phyloP scores from a whole-genome alignment of 2,888 invertebrate genomes.

The Eupelmus urozonus region DNA sequence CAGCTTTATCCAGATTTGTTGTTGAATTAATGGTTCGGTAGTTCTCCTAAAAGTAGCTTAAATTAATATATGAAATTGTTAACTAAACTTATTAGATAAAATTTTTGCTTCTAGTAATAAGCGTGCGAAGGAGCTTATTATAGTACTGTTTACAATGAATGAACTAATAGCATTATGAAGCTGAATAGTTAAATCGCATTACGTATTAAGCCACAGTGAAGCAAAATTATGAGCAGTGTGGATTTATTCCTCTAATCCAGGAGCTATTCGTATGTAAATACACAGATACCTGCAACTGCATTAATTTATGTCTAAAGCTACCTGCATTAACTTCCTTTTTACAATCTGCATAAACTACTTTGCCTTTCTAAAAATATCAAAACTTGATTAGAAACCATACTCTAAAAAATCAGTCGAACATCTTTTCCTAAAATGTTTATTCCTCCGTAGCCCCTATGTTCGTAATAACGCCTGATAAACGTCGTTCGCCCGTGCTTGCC shows the following conservation, averaged over 20 bases:
- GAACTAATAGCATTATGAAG: conserved; percentile 36
- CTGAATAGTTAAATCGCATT: conserved; percentile 47
- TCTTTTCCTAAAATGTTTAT: no score
- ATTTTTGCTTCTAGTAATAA: no score
- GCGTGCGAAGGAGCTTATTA: background rate
- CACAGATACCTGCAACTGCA: background rate
- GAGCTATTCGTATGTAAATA: conserved; percentile 7
- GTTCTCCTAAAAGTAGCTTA: no score
- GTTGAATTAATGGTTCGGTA: no score
- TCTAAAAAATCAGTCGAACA: no score
- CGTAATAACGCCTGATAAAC: conserved; percentile 19
- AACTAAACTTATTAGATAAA: background rate
- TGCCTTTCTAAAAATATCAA: no score
- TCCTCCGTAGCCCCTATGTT: background rate
- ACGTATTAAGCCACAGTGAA: conserved; percentile 14
- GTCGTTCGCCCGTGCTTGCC: background rate
- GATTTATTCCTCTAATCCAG: conserved; percentile 33
- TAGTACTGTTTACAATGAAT: conserved; percentile 8
- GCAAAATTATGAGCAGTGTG: conserved; percentile 28
- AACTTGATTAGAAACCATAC: no score
- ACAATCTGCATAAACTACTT: background rate
- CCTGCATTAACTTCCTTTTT: background rate
- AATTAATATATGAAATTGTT: no score
- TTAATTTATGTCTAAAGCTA: background rate
- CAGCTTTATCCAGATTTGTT: no score